A percentile compares a stretch with the other conserved stretches of the same genome.
Conservation (phyloP, 2,888 invertebrate species). For the Drosophila neotestacea region DNA sequence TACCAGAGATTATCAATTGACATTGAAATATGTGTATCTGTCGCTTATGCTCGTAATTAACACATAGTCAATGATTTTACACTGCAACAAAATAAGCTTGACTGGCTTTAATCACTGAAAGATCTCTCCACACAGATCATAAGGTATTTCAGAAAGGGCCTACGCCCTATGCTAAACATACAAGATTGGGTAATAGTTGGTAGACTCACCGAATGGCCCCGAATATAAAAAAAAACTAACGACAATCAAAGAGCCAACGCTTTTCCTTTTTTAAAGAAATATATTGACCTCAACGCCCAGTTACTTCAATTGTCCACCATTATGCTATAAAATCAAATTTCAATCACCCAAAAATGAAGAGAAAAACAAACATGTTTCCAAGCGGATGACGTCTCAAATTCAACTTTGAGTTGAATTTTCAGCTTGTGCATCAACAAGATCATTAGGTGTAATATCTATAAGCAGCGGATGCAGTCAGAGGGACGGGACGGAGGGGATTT, state of each 20-base stretch:
- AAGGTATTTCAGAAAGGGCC: conserved; percentile 20
- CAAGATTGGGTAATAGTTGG: conserved; percentile 47
- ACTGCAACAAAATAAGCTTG: conserved; percentile 37
- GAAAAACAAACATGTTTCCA: conserved; percentile 52
- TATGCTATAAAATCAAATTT: conserved; percentile 40
- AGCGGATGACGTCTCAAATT: conserved; percentile 50
- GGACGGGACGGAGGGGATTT: conserved; percentile 24
- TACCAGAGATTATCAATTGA: conserved; percentile 30
- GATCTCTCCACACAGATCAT: conserved; percentile 2
- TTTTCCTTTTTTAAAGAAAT: conserved; percentile 41
- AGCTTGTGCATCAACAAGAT: conserved; percentile 53
- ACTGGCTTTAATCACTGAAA: background rate
- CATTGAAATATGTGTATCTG: conserved; percentile 39
- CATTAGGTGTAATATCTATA: conserved; percentile 61
- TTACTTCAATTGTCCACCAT: conserved; percentile 48
- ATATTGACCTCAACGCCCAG: conserved; percentile 47
- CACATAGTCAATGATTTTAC: conserved; percentile 35
- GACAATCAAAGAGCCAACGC: conserved; percentile 48
- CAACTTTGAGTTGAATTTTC: conserved; percentile 17
- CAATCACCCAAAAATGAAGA: conserved; percentile 33
- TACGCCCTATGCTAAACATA: conserved; percentile 52
- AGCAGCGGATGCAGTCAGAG: conserved; percentile 19
- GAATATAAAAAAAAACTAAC: conserved; percentile 33
- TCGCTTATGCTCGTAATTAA: conserved; percentile 37
- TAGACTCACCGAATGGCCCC: conserved; percentile 42